Base-by-base conservation (phyloP, 2,113 vertebrate species). In the Hypomesus transpacificus region DNA sequence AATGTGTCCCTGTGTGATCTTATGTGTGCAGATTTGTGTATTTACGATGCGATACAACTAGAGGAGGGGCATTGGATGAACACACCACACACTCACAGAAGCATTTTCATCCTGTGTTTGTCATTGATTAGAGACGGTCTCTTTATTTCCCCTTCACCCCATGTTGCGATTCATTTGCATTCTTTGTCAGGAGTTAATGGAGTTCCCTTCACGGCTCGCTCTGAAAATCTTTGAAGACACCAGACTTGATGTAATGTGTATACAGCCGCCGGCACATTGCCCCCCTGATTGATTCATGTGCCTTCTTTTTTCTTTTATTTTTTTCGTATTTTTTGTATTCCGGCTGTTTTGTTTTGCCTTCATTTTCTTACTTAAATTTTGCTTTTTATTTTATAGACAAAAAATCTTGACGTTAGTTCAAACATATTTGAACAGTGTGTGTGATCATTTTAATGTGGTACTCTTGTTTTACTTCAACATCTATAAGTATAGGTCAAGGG, bases 141-240 rank as follows among this genome's bases (percentile, higher is more conserved):
- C 94, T 96, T 96, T 97, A 98, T 96, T 97, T 96, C 94, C 94
- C 92, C 95, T 94, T 94, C 95, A 93, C 95, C 97, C 96, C 96
- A 96, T 96, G 95, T 96, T 92, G 94, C 93, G 94, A 97, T 98
- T 96, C 96, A 97, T 98, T 98, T 98, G 95, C 95, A 95, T 96
- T 98, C 94, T 97, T 97, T 98, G 95, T 97, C 95, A 95, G 94
- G 96, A 98, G 95, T 97, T 98, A 98, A 98, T 98, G 95, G 95
- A 96, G 96, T 97, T 97, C 87, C 87, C 87, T 46, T 79, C 80
- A 93, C 93, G 93, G 95, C 94, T 96, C 90, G 90, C 94, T 95
- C 94, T 93, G 93, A 96, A 92, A 98, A 95, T 97, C 95, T 96
- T 97, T 96, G 96, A 98, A 97, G 95, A 98, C 95, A 94, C 92